These are phyloP conservation scores for Synergus itoensis DNA, from an alignment of 2,888 invertebrate species.

Conservation along the genomic window DNA sequence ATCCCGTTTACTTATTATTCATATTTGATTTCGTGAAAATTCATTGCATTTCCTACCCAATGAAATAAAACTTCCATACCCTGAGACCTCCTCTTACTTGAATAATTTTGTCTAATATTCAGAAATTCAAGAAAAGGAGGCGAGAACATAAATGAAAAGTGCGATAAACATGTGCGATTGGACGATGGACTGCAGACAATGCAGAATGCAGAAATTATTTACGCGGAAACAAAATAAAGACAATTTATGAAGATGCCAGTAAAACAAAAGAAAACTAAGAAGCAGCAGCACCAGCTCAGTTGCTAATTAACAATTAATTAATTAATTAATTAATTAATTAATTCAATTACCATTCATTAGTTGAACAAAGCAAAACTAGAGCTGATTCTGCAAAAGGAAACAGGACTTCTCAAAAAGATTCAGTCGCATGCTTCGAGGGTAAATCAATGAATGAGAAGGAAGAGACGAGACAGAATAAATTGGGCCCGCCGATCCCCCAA, in stretches of 20 bases:
- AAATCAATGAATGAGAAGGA: slow-evolving; percentile 43
- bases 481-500: slow-evolving; percentile 55
- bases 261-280: neutral
- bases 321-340: neutral
- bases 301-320: neutral
- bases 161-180: slow-evolving; percentile 48
- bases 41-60: slow-evolving; percentile 19
- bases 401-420: slow-evolving; percentile 16
- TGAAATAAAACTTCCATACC: slow-evolving; percentile 13
- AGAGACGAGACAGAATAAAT: slow-evolving; percentile 54
- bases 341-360: neutral
- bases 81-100: slow-evolving; percentile 21
- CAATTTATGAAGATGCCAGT: slow-evolving; percentile 30
- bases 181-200: slow-evolving; percentile 35
- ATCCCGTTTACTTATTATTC: neutral
- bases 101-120: slow-evolving; percentile 5
- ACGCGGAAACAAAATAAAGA: slow-evolving; percentile 9
- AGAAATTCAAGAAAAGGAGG: slow-evolving; percentile 20
- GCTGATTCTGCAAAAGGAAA: slow-evolving; percentile 7
- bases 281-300: slow-evolving; percentile 17
- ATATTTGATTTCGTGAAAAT: slow-evolving; percentile 25
- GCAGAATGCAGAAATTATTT: slow-evolving; percentile 41
- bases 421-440: slow-evolving; percentile 32
- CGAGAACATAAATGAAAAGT: slow-evolving; percentile 31
- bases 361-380: neutral